Evolutionary conservation across 2,113 vertebrate species (phyloP), one percentile per base, ranked within the genome.

Genomic region (human): DNA sequence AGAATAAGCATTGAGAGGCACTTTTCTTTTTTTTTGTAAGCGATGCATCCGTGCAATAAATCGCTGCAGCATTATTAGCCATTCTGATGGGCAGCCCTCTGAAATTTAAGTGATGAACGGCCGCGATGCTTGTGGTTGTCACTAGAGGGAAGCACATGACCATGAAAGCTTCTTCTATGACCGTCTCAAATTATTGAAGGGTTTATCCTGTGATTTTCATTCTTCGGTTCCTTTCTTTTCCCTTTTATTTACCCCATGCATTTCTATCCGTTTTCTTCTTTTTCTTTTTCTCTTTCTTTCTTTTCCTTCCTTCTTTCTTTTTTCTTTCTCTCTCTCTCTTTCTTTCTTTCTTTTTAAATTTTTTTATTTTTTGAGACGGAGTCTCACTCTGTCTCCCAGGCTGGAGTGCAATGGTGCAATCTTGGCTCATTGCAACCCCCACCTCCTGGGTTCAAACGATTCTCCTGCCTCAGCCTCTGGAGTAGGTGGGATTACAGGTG

Each of bases 121-220:
- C 48, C 4, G 90, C 64, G 4, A 18, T 83, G 52, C 84, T 23
- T 5, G 0, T 0, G 0, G 0, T 0, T 0, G 0, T 94, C 97
- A 22, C 86, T 3, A 93, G 97, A n/a, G 86, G 89, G 94, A 40
- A 96, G 96, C 64, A 43, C 86, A 12, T 2, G 94, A 81, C 86
- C 50, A 1, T 4, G 40, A 48, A 75, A 68, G 45, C 20, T 89
- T 3, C 12, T 89, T 5, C 9, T 2, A 1, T 0, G 14, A 30
- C 61, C 5, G 5, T 22, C 1, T 12, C 61, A 25, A 1, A 1
- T 40, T 22, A 2, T 1, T 30, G 55, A 64, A 35, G 43, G 32
- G 79, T 88, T 70, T 61, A 27, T 27, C 25, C 59, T 27, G 25
- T 11, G 3, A 59, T 9, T 27, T 61, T 55, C 40, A 35, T 73